Conservation (phyloP, 2,113 vertebrate genomes). For the Brevimyrus niger region DNA sequence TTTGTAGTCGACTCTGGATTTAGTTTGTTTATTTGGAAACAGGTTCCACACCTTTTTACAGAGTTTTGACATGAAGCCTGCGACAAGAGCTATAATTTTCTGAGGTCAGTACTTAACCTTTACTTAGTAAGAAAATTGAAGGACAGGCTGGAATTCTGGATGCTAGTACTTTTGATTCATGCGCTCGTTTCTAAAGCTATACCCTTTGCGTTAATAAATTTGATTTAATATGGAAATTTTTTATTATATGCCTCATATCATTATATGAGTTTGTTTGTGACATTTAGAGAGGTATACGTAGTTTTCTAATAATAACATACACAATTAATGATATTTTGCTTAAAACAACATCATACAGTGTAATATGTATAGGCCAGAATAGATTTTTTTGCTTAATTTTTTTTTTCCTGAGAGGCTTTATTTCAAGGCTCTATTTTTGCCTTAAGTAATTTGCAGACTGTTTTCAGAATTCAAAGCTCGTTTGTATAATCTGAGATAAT, state of each 20-base stretch:
- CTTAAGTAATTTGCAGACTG: background rate
- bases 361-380: background rate
- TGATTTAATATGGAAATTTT: background rate
- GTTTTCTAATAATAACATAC: background rate
- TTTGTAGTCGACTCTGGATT: background rate
- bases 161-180: background rate
- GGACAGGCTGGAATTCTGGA: background rate
- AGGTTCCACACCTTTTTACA: conserved; percentile 17
- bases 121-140: background rate
- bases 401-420: background rate
- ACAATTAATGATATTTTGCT: background rate
- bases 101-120: conserved; percentile 14
- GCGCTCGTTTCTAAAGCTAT: background rate
- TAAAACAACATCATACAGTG: background rate
- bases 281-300: background rate
- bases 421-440: background rate
- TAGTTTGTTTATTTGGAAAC: background rate
- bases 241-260: background rate
- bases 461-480: background rate
- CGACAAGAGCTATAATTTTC: background rate
- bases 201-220: background rate
- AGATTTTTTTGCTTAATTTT: background rate
- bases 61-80: background rate
- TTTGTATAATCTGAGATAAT: background rate
- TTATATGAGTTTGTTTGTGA: background rate